Evolutionary conservation across 2,888 invertebrate genomes (phyloP).

Genomic region (Drosophila nr. fundita): DNA sequence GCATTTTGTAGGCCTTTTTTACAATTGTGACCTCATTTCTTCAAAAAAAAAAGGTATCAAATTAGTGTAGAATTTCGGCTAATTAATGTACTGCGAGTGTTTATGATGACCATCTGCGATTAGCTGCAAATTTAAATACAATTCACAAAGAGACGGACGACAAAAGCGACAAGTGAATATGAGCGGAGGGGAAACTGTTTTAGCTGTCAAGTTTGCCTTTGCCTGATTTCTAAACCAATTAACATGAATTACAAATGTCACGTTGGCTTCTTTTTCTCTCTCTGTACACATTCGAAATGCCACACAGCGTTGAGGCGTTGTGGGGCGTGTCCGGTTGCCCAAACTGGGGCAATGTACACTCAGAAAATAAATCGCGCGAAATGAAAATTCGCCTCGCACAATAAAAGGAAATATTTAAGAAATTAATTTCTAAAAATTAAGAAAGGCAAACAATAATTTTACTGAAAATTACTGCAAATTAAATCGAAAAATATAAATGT

Average conservation of each 20-base stretch:
- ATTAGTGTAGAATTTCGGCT: constrained; percentile 64
- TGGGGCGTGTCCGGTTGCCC: constrained; percentile 16
- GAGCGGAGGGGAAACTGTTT: constrained; percentile 33
- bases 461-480: no score
- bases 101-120: constrained; percentile 20
- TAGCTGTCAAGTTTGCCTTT: constrained; percentile 50
- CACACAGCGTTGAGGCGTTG: constrained; percentile 29
- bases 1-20: constrained; percentile 57
- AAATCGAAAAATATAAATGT: no score
- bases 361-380: neutral
- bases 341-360: constrained; percentile 35
- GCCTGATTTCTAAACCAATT: constrained; percentile 66
- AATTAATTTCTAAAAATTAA: no score
- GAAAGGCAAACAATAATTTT: no score
- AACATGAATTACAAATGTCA: constrained; percentile 65
- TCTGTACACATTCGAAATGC: constrained; percentile 43
- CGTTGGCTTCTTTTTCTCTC: constrained; percentile 35
- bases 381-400: neutral
- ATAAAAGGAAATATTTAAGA: no score
- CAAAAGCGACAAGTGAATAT: constrained; percentile 50
- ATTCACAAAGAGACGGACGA: constrained; percentile 46
- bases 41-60: constrained; percentile 25
- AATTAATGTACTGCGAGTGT: constrained; percentile 56
- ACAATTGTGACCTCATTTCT: constrained; percentile 62
- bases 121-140: constrained; percentile 50